Base-by-base conservation (phyloP, 1,140 invertebrate genomes). In the Cephus cinctus region DNA sequence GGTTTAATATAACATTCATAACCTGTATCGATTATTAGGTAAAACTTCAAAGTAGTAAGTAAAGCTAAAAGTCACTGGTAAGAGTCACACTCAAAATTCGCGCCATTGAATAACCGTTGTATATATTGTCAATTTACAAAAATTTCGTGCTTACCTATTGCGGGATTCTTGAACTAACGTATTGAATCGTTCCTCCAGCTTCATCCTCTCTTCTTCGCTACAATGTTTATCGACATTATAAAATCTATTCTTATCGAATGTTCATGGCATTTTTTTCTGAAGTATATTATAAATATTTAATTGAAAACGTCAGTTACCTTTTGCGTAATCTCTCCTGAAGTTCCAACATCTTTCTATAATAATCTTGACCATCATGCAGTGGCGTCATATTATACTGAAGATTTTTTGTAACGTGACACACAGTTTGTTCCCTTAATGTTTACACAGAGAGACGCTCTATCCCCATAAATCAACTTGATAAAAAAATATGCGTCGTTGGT, bases 191-290 rank as follows among this genome's bases (percentile, higher is more conserved):
- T 71, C 65, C 39, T 77, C 75, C 41, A 77, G 46, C 22, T 59
- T 61, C 47, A 75, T 68, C 40, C 71, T 69, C 42, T 75, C 71
- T 45, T 75, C 71, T 42, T 77, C 73, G 36, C 75, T 77, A 22
- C 34, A 62, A 56, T 9, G 16, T 0, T 18, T 19, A 30, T 16
- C 30, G 1, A 48, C 19, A 25, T 5, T 45, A 15, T 6, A 11
- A 12, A 5, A n/a, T 44, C 19, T 14, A n/a, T 44, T 40, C 14
- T 14, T 16, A 8, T 38, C 4, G n/a, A 9, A 22, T 11, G 14
- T 15, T 21, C 4, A 25, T 14, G 11, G 22, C 4, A 48, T 14
- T 16, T 31, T n/a, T 36, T n/a, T n/a, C n/a, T n/a, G n/a, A n/a
- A n/a, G n/a, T n/a, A n/a, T n/a, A n/a, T n/a, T n/a, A n/a, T n/a